Percentiles rank a stretch among this genome's conserved stretches.
Conservation (phyloP, 2,797 vertebrate genomes). For the Notoglanidium macrostoma region DNA sequence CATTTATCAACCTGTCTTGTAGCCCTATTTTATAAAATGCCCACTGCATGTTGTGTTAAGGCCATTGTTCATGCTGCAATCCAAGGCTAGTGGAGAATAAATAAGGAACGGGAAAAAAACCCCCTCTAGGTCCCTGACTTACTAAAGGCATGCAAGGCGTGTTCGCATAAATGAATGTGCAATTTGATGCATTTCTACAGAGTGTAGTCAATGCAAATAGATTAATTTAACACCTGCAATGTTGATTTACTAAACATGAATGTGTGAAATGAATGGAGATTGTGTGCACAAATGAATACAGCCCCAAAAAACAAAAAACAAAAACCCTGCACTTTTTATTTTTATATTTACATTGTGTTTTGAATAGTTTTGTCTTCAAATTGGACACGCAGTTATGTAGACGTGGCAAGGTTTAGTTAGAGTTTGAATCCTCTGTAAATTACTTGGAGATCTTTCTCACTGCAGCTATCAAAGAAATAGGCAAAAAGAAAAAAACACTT, state of each 20-base stretch:
- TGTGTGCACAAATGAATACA: background rate
- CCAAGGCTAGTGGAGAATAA: background rate
- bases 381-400: background rate
- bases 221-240: background rate
- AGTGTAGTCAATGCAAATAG: background rate
- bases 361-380: background rate
- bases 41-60: constrained; percentile 1
- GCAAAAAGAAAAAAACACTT: background rate
- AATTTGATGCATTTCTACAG: background rate
- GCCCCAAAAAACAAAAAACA: background rate
- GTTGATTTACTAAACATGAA: background rate
- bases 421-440: background rate
- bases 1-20: constrained; percentile 6
- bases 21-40: constrained; percentile 7
- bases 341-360: background rate
- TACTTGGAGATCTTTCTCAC: background rate
- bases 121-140: background rate
- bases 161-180: background rate
- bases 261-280: background rate
- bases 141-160: background rate
- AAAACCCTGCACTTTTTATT: background rate
- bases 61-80: constrained; percentile 23
- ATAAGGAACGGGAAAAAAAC: background rate
- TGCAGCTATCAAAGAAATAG: background rate
- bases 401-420: background rate